These are phyloP conservation scores for Drosophila tani DNA, from an alignment of 1,140 invertebrate species.

Conservation along the genomic window DNA sequence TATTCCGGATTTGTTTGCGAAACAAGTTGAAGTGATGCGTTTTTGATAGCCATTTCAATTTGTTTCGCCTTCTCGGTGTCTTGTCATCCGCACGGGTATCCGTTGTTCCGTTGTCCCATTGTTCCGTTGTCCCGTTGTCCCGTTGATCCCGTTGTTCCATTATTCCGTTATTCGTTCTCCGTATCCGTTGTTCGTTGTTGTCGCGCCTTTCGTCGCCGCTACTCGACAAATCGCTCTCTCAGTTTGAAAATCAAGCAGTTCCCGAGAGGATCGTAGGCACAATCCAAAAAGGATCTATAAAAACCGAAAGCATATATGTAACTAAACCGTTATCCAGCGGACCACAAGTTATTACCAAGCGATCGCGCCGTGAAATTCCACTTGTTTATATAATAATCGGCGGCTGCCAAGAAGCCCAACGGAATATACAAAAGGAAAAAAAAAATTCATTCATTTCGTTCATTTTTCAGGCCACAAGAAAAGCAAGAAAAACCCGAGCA, in stretches of 20 bases:
- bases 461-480: constrained; percentile 49
- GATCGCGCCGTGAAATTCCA: constrained; percentile 41
- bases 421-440: constrained; percentile 36
- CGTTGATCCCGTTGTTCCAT: constrained; percentile 46
- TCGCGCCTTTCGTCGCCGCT: constrained; percentile 69
- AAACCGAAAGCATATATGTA: neutral
- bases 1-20: constrained; percentile 59
- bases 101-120: constrained; percentile 51
- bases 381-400: constrained; percentile 55
- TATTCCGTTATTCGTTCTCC: constrained; percentile 49
- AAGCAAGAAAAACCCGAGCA: constrained; percentile 28
- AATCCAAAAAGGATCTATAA: constrained; percentile 11
- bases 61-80: constrained; percentile 56
- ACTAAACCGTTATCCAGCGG: constrained; percentile 8
- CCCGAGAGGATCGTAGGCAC: constrained; percentile 36
- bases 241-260: constrained; percentile 67
- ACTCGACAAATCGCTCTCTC: constrained; percentile 46
- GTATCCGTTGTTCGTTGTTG: constrained; percentile 57
- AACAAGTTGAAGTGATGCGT: constrained; percentile 70
- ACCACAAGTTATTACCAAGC: constrained; percentile 23
- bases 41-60: constrained; percentile 71
- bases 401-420: constrained; percentile 48
- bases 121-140: constrained; percentile 41
- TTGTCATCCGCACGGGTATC: constrained; percentile 33
- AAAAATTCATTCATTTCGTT: constrained; percentile 41